These are phyloP conservation scores for Melanotaenia nigrans DNA, from an alignment of 2,797 vertebrate species.

Conservation along the genomic window DNA sequence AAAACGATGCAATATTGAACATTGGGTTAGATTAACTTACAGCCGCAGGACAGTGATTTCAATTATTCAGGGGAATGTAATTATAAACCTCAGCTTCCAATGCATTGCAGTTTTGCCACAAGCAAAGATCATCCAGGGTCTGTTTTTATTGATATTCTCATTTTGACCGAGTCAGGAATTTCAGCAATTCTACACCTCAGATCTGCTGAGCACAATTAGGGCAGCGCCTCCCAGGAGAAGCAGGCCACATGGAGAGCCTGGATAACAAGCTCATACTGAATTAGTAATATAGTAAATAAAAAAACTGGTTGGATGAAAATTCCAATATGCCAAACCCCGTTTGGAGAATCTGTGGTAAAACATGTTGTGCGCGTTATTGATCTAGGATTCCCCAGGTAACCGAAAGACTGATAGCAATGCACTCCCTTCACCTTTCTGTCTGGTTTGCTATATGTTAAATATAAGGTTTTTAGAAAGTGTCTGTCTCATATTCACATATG, in stretches of 20 bases:
- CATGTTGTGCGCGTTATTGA: constrained; percentile 67
- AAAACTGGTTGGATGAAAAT: constrained; percentile 65
- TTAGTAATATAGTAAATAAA: constrained; percentile 82
- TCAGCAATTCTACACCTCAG: constrained; percentile 65
- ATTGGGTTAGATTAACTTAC: constrained; percentile 70
- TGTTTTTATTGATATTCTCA: constrained; percentile 82
- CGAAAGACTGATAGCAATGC: constrained; percentile 20
- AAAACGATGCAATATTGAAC: constrained; percentile 77
- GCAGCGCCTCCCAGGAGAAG: constrained; percentile 64
- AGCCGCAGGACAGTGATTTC: constrained; percentile 73
- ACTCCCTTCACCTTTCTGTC: constrained; percentile 35
- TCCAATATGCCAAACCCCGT: constrained; percentile 52
- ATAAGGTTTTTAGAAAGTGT: not conserved
- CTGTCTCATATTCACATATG: not conserved
- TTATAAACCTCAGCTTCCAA: constrained; percentile 71
- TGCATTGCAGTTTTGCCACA: constrained; percentile 70
- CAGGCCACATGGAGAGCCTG: constrained; percentile 52
- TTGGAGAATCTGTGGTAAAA: constrained; percentile 56
- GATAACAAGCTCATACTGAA: constrained; percentile 78
- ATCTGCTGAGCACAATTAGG: constrained; percentile 76
- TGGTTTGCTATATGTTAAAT: constrained; percentile 30
- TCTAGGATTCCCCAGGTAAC: constrained; percentile 47
- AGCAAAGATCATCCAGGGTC: constrained; percentile 79
- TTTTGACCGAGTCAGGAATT: constrained; percentile 78
- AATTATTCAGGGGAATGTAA: constrained; percentile 82